Evolutionary conservation across 2,888 invertebrate genomes (phyloP).

Genomic region (Taenaris catops): DNA sequence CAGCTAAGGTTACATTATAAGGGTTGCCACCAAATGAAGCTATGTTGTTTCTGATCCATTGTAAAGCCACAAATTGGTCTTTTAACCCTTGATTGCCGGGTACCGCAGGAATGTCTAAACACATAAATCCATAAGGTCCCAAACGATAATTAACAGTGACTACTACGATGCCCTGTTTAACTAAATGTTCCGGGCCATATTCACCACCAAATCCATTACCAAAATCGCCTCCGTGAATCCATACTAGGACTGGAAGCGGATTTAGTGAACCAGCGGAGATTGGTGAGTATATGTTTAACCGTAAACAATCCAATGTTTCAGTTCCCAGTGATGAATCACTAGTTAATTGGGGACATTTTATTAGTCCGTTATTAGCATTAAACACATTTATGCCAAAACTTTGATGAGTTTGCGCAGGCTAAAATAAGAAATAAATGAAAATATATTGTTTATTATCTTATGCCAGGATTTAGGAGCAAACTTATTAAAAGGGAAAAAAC

Average conservation of each 20-base stretch:
- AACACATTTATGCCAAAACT: constrained; percentile 49
- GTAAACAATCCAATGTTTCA: constrained; percentile 80
- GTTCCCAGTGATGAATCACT: constrained; percentile 29
- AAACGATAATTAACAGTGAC: constrained; percentile 65
- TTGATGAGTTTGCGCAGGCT: constrained; percentile 44
- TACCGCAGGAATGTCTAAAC: constrained; percentile 50
- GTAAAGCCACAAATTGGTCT: constrained; percentile 58
- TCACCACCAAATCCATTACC: constrained; percentile 43
- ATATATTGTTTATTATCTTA: neutral
- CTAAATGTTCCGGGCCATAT: constrained; percentile 45
- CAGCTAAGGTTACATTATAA: constrained; percentile 59
- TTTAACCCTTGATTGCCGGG: constrained; percentile 68
- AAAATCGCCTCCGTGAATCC: constrained; percentile 65
- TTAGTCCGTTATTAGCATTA: constrained; percentile 49
- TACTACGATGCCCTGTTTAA: constrained; percentile 54
- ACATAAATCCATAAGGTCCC: constrained; percentile 68
- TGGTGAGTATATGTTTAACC: constrained; percentile 80
- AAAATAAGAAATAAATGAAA: constrained; percentile 24
- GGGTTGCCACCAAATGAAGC: constrained; percentile 65
- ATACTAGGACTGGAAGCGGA: constrained; percentile 61
- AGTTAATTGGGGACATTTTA: constrained; percentile 52
- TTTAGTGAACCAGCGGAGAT: constrained; percentile 45
- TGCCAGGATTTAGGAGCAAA: too few species aligned
- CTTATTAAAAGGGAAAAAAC: too few species aligned
- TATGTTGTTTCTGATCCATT: constrained; percentile 59